Base-by-base conservation (phyloP, 1,140 invertebrate species). In the Liolophura sinensis region DNA sequence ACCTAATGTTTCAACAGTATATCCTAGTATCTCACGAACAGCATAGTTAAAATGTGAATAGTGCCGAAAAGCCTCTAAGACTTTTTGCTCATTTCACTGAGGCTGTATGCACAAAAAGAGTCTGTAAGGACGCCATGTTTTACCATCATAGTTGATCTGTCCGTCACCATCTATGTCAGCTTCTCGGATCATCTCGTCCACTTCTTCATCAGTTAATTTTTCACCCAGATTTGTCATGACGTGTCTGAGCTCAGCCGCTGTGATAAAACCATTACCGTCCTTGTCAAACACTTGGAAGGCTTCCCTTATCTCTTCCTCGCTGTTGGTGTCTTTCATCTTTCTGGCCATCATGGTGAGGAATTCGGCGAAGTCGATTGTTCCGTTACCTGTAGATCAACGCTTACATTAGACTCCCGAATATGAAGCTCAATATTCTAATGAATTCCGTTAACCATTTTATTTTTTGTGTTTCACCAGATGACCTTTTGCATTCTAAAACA, bases 241-340 rank as follows among this genome's bases (percentile, higher is more conserved):
- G 76, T 68, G 60, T 50, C 66, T 56, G n/a, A 75, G 54, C 60
- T 75, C 73, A 18, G 57, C 64, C n/a, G 65, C 69, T 27, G 58
- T 63, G 48, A 75, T 75, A 40, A 27, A 96, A 78, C 95, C 95
- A 86, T 97, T 96, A 78, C 94, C 94, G 87, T 98, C 95, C 87
- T 96, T 97, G 86, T 98, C 95, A 86, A 97, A 96, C 71, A 97
- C 95, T 50, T 95, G 92, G 91, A 99, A 98, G 71, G 95, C 96
- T 88, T 98, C 96, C 85, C 95, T 90, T 84, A 98, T 98, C 86
- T 99, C 97, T 85, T 98, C 96, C 89, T 98, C 96, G 85, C 93
- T 96, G 86, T 98, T 96, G 68, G 95, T 98, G 87, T 98, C 96
- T 86, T 98, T 98, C 95, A 98, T 98, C 90, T 98, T 98, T 82